Evolutionary conservation across 23 tunicate genomes (phyloP).

Genomic region (Oikopleura dioica): DNA sequence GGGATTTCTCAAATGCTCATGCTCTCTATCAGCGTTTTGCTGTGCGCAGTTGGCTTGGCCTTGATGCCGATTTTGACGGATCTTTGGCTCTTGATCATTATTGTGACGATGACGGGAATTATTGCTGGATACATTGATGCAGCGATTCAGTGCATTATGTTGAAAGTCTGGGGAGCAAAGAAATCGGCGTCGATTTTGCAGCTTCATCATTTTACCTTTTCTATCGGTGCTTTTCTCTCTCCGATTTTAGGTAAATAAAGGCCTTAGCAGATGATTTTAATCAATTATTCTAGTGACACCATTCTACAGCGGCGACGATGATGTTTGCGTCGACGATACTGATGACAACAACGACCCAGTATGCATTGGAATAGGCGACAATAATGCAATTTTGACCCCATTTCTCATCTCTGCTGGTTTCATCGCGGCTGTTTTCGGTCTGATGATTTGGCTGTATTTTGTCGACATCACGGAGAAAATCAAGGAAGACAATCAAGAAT

Average conservation of each 20-base stretch:
- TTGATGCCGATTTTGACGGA: not conserved
- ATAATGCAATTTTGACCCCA: not conserved
- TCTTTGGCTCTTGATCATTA: not conserved
- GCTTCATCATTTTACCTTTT: slow-evolving; percentile 23
- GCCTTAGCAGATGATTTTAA: too few relatives aligned
- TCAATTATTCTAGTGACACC: not conserved
- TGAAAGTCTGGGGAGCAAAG: slow-evolving; percentile 29
- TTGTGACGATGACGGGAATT: not conserved
- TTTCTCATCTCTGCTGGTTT: not conserved
- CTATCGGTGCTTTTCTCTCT: slow-evolving; percentile 25
- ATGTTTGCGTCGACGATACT: slow-evolving; percentile 15
- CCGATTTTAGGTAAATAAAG: slow-evolving; percentile 20
- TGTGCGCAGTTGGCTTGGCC: not conserved
- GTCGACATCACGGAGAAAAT: not conserved
- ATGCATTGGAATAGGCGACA: not conserved
- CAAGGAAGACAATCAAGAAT: not conserved
- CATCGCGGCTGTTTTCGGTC: not conserved
- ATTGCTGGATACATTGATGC: not conserved
- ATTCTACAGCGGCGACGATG: not conserved
- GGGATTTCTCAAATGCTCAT: not conserved
- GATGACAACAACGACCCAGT: slow-evolving; percentile 13
- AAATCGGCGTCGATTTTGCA: slow-evolving; percentile 19
- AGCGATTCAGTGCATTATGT: not conserved
- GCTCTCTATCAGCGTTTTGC: not conserved
- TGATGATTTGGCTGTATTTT: not conserved